A percentile compares a stretch with the other conserved stretches of the same genome.
Evolutionary conservation across 2,113 vertebrate genomes (phyloP).

Genomic region (Cephalopholis sonnerati): DNA sequence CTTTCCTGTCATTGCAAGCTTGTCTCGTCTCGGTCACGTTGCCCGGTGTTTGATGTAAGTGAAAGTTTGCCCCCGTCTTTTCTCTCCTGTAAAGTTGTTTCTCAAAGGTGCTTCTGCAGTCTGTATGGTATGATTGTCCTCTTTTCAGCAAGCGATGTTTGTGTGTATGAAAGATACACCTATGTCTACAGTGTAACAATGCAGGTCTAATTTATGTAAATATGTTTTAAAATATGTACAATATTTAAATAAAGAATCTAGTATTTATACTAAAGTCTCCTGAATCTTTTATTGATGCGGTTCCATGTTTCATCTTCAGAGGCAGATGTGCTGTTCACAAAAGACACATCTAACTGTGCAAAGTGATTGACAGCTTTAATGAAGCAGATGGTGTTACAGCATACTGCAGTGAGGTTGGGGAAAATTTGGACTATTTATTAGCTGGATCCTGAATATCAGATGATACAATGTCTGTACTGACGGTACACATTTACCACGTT

Average conservation of each 20-base stretch:
- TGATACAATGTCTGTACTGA: background rate
- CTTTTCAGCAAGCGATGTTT: conserved; percentile 71
- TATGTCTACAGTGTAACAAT: conserved; percentile 80
- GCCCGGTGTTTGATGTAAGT: conserved; percentile 61
- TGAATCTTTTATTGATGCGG: conserved; percentile 1
- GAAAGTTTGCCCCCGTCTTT: conserved; percentile 35
- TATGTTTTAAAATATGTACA: conserved; percentile 86
- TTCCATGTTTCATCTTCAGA: background rate
- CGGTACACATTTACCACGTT: background rate
- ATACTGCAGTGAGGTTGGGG: background rate
- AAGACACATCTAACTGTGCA: background rate
- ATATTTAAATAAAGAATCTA: conserved; percentile 88
- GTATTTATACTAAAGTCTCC: conserved; percentile 83
- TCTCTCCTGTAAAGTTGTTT: conserved; percentile 49
- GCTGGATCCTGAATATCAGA: background rate
- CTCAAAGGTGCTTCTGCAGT: conserved; percentile 82
- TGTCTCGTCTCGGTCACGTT: conserved; percentile 54
- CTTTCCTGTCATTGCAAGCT: conserved; percentile 76
- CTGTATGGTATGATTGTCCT: conserved; percentile 71
- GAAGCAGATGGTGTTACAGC: background rate
- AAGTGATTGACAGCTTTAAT: background rate
- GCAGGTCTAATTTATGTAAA: conserved; percentile 86
- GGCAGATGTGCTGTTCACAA: background rate
- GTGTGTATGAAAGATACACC: conserved; percentile 68
- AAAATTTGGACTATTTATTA: background rate